Evolutionary conservation across 2,888 invertebrate genomes (phyloP).

Genomic region (Metallyticus violacea): DNA sequence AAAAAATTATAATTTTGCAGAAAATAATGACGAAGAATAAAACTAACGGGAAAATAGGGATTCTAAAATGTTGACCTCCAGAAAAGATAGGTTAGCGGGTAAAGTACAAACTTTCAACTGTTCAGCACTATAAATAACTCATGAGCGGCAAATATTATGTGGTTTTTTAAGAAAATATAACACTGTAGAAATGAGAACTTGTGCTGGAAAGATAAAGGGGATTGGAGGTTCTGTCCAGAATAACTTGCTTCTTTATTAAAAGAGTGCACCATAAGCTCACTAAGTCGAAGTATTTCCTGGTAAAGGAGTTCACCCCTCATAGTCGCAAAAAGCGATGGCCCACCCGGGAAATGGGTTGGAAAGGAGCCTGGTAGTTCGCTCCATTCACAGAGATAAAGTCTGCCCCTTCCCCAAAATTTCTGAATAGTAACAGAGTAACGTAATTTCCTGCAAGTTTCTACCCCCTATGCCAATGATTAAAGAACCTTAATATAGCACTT

Average conservation of each 20-base stretch:
- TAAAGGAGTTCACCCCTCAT: neutral
- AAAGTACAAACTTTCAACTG: neutral
- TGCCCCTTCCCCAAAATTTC: neutral
- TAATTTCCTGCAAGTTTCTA: constrained; percentile 3
- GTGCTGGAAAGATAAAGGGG: neutral
- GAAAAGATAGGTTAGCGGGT: neutral
- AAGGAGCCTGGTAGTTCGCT: neutral
- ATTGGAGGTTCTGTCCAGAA: neutral
- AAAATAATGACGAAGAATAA: neutral
- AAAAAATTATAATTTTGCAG: too few relatives aligned
- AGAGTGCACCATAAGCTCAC: neutral
- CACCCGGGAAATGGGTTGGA: neutral
- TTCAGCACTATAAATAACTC: neutral
- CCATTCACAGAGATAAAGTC: constrained; percentile 5
- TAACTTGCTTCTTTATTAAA: neutral
- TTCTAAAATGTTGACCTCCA: neutral
- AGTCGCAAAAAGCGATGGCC: neutral
- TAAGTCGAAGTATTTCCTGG: neutral
- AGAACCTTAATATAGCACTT: constrained; percentile 11
- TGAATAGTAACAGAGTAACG: constrained; percentile 5
- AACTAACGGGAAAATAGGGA: neutral
- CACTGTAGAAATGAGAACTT: neutral
- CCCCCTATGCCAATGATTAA: neutral
- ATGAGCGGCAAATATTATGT: neutral
- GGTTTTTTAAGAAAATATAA: neutral